Evolutionary conservation across 1,140 invertebrate genomes (phyloP), one percentile per base, ranked within the genome.

Genomic region (Sipha flava): DNA sequence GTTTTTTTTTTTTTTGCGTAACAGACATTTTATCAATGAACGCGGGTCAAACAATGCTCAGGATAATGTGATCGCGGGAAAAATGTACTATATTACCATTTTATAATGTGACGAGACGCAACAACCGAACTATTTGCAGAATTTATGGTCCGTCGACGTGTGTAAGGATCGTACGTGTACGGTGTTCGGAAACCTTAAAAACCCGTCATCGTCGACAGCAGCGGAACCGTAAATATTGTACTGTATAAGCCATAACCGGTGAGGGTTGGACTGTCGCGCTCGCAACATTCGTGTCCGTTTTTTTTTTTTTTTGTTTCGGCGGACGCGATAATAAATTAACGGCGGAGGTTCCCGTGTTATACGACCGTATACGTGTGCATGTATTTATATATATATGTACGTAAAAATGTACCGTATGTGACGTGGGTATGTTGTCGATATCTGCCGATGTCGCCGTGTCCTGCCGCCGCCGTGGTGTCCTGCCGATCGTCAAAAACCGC

Each of bases 401-500:
- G 5, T 21, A 34, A 34, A 62, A 64, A 40, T 6, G 5, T 34
- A 64, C 21, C 31, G 18, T 10, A 34, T 37, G 62, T 64, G 31
- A 37, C 62, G 62, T 40, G 62, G 62, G 62, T 37, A 64, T 37
- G 6, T 26, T 26, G 14, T 57, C 12, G 10, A 18, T 16, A 34
- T 62, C 26, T 12, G 10, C 3, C 21, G 62, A 18, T 26, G 40
- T 45, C 21, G 21, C 12, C 23, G 16, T 1, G 12, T 0, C 12
- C 34, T 10, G 40, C 7, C 31, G 31, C n/a, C 31, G 59, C n/a
- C 10, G 43, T 52, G 45, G 47, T 73, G 70, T 57, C 21, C 73
- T 77, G 73, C 43, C 73, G 73, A 57, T 77, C 73, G 73, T 77
- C 73, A 77, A 77, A 77, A 75, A 75, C 49, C 21, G 45, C 43